Percentiles rank a stretch among this genome's conserved stretches.
These are phyloP conservation scores for Dolomedes plantarius DNA, from an alignment of 2,888 invertebrate genomes.

Conservation along the genomic window DNA sequence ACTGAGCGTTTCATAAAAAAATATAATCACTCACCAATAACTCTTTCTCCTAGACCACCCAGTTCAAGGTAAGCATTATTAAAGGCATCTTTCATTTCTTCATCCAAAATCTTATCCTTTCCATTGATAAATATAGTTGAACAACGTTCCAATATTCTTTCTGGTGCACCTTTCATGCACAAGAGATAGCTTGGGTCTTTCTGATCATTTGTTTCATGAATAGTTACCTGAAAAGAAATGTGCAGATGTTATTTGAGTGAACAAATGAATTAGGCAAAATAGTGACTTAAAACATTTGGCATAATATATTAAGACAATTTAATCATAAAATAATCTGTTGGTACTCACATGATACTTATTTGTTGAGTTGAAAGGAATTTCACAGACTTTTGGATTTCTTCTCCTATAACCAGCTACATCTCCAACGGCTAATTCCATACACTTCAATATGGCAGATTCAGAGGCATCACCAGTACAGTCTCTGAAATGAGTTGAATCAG, in stretches of 20 bases:
- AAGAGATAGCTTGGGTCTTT: constrained; percentile 80
- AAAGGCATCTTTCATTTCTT: constrained; percentile 79
- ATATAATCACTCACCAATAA: constrained; percentile 80
- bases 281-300: too few relatives aligned
- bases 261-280: too few relatives aligned
- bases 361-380: constrained; percentile 79
- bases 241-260: too few relatives aligned
- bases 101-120: constrained; percentile 79
- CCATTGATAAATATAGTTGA: constrained; percentile 80
- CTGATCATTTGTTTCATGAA: constrained; percentile 74
- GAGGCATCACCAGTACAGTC: constrained; percentile 70
- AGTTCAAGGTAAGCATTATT: constrained; percentile 84
- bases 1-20: too few relatives aligned
- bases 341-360: constrained; percentile 77
- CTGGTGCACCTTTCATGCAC: constrained; percentile 90
- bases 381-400: constrained; percentile 75
- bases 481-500: too few relatives aligned
- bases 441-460: constrained; percentile 69
- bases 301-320: too few relatives aligned
- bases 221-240: constrained; percentile 70
- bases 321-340: too few relatives aligned
- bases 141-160: constrained; percentile 91
- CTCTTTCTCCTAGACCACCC: constrained; percentile 90
- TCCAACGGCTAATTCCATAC: constrained; percentile 74
- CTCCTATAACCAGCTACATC: constrained; percentile 74